Evolutionary conservation across 1,140 invertebrate species (phyloP), one percentile per base, ranked within the genome.

Genomic region (Tribolium castaneum): DNA sequence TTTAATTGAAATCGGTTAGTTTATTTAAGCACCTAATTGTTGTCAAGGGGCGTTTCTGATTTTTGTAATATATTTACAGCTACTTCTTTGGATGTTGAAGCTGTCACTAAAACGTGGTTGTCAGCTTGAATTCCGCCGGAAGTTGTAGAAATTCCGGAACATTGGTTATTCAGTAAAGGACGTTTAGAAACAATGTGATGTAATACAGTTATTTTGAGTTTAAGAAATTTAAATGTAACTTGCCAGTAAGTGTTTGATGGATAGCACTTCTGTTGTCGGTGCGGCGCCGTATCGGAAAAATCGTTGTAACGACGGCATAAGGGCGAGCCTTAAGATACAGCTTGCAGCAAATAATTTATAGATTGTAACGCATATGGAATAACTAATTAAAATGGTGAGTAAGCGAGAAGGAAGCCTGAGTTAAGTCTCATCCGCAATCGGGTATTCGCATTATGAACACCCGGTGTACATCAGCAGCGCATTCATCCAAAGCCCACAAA

Each of bases 401-500:
- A 79, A 81, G 80, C 73, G 54, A 71, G 71, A 79, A 79, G 78
- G 76, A 76, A 80, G 76, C 59, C 35, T 75, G 81, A 75, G 78
- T 75, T 75, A 62, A 59, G 75, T 74, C 76, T 50, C 50, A 73
- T 83, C 78, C 76, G 76, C 80, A 81, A 80, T 76, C 76, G 81
- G 77, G 76, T 59, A 82, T 81, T 78, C 80, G 82, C 82, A 83
- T 83, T 83, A 83, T 82, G 76, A 83, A 83, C 82, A 83, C 78
- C 82, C 82, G 81, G 82, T 81, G 82, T 81, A 73, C 75, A 78
- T 73, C 71, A 73, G 71, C 71, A 73, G 71, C 71, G 71, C 49
- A 73, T 73, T 73, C 49, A 73, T 73, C 71, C 71, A 19, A 49
- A 66, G 71, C 71, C 71, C 71, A 52, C 71, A 73, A 73, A 73